Conservation (phyloP, 2,888 invertebrate species). For the Scaptomyza tumidula region DNA sequence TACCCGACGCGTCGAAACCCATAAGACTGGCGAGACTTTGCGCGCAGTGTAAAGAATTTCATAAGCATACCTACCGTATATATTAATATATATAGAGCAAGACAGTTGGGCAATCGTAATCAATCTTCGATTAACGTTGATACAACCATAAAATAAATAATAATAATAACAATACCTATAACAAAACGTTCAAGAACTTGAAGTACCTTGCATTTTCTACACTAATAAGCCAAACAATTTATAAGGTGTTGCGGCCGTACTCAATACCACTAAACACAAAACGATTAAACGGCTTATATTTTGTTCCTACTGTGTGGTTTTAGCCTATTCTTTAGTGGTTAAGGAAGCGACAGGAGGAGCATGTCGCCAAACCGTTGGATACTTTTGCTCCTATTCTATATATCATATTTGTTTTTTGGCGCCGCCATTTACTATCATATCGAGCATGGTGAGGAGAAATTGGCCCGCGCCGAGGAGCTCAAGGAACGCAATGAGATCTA, state of each 20-base stretch:
- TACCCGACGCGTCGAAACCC: conserved; percentile 6
- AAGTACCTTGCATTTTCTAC: conserved; percentile 29
- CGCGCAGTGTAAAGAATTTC: conserved; percentile 15
- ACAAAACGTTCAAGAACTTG: conserved; percentile 22
- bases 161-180: conserved; percentile 24
- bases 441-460: conserved; percentile 90
- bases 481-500: conserved; percentile 89
- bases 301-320: conserved; percentile 12
- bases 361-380: conserved; percentile 94
- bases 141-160: conserved; percentile 61
- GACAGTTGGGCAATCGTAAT: conserved; percentile 70
- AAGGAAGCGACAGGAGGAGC: conserved; percentile 64
- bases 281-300: conserved; percentile 1
- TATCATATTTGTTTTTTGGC: conserved; percentile 91
- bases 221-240: conserved; percentile 41
- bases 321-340: conserved; percentile 25
- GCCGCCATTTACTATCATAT: conserved; percentile 94
- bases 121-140: conserved; percentile 64
- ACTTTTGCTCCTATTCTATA: conserved; percentile 90
- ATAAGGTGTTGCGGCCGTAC: conserved; percentile 14
- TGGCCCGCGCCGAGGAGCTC: conserved; percentile 86
- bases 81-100: conserved; percentile 19
- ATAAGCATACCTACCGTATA: conserved; percentile 4
- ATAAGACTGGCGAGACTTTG: conserved; percentile 15
- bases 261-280: not conserved